Conservation (phyloP, 2,113 vertebrate genomes). For the Lucifuga dentata region DNA sequence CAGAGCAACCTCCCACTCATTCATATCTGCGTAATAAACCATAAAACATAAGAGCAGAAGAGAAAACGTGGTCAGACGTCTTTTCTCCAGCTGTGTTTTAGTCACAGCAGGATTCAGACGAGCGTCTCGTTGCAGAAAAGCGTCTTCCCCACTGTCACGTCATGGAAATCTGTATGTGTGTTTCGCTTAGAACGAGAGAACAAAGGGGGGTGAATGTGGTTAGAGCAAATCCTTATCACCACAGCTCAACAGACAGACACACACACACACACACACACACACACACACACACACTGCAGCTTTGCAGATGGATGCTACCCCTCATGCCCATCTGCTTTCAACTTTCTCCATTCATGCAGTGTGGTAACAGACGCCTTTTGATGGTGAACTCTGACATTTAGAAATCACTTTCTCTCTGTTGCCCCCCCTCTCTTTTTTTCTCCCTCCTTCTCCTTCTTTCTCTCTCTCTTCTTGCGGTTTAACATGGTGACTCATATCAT, state of each 20-base stretch:
- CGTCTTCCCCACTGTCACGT: constrained; percentile 65
- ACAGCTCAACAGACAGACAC: constrained; percentile 48
- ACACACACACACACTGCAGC: constrained; percentile 50
- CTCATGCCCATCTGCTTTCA: constrained; percentile 73
- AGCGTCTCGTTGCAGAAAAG: constrained; percentile 26
- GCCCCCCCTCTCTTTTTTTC: constrained; percentile 44
- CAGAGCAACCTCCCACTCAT: too few relatives aligned
- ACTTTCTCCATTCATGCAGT: constrained; percentile 77
- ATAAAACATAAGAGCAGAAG: too few relatives aligned
- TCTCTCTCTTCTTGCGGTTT: constrained; percentile 66
- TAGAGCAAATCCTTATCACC: constrained; percentile 74
- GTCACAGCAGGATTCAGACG: constrained; percentile 15
- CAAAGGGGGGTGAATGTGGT: constrained; percentile 72
- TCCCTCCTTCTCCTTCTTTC: constrained; percentile 12
- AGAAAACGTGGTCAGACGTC: too few relatives aligned
- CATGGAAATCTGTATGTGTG: constrained; percentile 70
- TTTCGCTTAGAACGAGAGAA: constrained; percentile 65
- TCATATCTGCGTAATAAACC: too few relatives aligned
- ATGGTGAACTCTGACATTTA: constrained; percentile 82
- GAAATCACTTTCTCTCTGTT: constrained; percentile 68
- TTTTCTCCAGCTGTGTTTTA: too few relatives aligned
- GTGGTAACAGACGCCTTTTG: constrained; percentile 65
- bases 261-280: constrained; percentile 19
- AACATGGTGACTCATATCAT: constrained; percentile 73
- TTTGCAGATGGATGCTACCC: constrained; percentile 58